Evolutionary conservation across 2,888 invertebrate genomes (phyloP).

Genomic region (Andrena hattorfiana): DNA sequence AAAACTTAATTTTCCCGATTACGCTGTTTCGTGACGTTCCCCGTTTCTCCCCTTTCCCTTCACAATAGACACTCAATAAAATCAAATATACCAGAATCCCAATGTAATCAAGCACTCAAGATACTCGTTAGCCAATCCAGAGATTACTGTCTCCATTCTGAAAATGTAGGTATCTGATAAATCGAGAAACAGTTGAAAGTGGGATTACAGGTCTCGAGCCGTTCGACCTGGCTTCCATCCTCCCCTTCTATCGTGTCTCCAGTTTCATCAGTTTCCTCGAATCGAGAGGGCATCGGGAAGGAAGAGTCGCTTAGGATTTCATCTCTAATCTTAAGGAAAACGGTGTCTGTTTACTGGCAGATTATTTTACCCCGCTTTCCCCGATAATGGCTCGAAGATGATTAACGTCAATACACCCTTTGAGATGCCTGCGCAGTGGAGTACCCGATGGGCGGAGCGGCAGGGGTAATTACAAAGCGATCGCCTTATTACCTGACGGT

Average conservation of each 20-base stretch:
- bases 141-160: too few relatives aligned
- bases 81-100: background rate
- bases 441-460: conserved; percentile 41
- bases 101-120: background rate
- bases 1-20: too few relatives aligned
- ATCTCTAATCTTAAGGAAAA: background rate
- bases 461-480: conserved; percentile 65
- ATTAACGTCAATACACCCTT: conserved; percentile 64
- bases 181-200: too few relatives aligned
- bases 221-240: too few relatives aligned
- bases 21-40: too few relatives aligned
- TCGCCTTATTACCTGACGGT: conserved; percentile 66
- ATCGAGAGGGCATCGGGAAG: background rate
- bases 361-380: conserved; percentile 52
- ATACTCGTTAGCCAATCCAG: background rate
- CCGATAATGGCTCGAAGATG: conserved; percentile 59
- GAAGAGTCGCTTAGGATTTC: background rate
- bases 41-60: too few relatives aligned
- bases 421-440: conserved; percentile 61
- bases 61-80: background rate
- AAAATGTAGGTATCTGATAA: too few relatives aligned
- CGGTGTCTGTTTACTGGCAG: conserved; percentile 27
- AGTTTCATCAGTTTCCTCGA: background rate
- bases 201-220: too few relatives aligned
- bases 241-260: too few relatives aligned